A percentile compares a stretch with the other conserved stretches of the same genome.
These are phyloP conservation scores for Lagocephalus sceleratus DNA, from an alignment of 2,797 vertebrate species.

Conservation along the genomic window DNA sequence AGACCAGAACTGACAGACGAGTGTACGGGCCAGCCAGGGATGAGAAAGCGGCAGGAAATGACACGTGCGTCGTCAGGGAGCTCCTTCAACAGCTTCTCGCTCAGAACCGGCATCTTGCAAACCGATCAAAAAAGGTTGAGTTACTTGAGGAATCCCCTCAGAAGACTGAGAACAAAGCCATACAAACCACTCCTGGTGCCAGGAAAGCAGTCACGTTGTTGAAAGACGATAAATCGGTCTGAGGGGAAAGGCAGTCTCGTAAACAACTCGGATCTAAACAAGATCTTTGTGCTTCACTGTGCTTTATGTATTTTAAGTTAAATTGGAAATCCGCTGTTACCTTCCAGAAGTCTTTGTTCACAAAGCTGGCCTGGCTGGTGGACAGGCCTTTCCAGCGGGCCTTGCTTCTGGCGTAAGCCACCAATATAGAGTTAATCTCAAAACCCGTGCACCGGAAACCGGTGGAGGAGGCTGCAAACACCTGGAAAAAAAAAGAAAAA, in stretches of 20 bases:
- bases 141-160: background rate
- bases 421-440: conserved; percentile 78
- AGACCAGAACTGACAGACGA: conserved; percentile 63
- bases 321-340: conserved; percentile 33
- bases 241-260: conserved; percentile 3
- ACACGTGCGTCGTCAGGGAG: conserved; percentile 66
- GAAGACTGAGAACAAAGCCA: background rate
- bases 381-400: conserved; percentile 67
- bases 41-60: conserved; percentile 72
- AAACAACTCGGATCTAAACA: conserved; percentile 3
- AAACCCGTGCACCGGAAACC: conserved; percentile 78
- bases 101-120: conserved; percentile 71
- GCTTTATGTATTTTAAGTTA: no score
- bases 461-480: conserved; percentile 70
- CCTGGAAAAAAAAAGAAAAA: conserved; percentile 53
- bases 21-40: conserved; percentile 65
- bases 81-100: conserved; percentile 73
- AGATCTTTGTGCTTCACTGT: background rate
- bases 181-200: conserved; percentile 74
- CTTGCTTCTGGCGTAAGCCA: conserved; percentile 64
- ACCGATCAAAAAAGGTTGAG: conserved; percentile 6
- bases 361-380: conserved; percentile 57
- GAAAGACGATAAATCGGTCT: conserved; percentile 75
- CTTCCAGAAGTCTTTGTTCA: conserved; percentile 78
- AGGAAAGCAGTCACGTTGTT: conserved; percentile 78